These are phyloP conservation scores for Oppia nitens DNA, from an alignment of 1,140 invertebrate species.

Conservation along the genomic window DNA sequence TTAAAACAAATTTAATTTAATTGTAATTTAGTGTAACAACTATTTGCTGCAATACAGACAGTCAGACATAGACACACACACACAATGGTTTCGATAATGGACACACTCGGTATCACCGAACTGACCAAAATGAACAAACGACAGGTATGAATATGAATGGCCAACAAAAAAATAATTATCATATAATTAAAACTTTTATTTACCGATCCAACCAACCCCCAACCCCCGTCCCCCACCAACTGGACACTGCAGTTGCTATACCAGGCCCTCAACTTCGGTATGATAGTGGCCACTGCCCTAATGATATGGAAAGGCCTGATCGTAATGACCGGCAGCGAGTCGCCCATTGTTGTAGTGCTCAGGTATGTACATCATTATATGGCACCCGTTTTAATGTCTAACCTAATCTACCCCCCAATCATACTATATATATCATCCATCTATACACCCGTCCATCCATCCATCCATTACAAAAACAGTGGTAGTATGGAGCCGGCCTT, in stretches of 20 bases:
- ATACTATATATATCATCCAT: too few species aligned
- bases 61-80: too few species aligned
- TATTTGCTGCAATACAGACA: too few species aligned
- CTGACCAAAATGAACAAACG: slow-evolving; percentile 90
- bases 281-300: slow-evolving; percentile 96
- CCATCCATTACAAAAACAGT: slow-evolving; percentile 35
- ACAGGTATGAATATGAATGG: slow-evolving; percentile 46
- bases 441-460: slow-evolving; percentile 36
- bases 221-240: too few species aligned
- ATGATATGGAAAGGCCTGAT: slow-evolving; percentile 99
- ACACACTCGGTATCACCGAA: slow-evolving; percentile 52
- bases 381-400: too few species aligned
- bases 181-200: too few species aligned
- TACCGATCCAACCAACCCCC: too few species aligned
- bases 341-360: slow-evolving; percentile 95
- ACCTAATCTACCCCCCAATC: too few species aligned
- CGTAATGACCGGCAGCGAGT: slow-evolving; percentile 96
- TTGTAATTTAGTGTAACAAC: too few species aligned
- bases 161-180: background rate
- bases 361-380: slow-evolving; percentile 37
- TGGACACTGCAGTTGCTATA: slow-evolving; percentile 17
- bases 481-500: slow-evolving; percentile 99
- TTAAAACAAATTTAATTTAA: too few species aligned
- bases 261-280: slow-evolving; percentile 94
- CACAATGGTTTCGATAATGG: too few species aligned